Conservation (phyloP, 2,113 vertebrate species). For the Pelmatolapia mariae region DNA sequence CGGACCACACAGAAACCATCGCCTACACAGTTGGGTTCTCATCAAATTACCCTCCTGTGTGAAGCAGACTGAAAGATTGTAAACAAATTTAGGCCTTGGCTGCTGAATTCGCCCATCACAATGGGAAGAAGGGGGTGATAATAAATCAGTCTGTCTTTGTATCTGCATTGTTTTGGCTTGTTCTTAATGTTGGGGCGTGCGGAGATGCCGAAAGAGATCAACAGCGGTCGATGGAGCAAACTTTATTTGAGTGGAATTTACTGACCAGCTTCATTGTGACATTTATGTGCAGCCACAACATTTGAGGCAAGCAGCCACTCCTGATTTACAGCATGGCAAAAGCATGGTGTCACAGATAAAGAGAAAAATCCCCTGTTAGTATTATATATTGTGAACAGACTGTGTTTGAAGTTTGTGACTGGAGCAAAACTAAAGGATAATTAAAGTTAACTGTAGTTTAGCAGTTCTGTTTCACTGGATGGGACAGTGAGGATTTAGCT, state of each 20-base stretch:
- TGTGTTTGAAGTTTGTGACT: not conserved
- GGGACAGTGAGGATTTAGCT: not conserved
- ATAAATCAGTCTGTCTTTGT: not conserved
- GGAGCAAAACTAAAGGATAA: not conserved
- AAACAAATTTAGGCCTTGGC: not conserved
- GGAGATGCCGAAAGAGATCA: not conserved
- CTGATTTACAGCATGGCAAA: not conserved
- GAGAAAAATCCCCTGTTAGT: not conserved
- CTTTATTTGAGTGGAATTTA: not conserved
- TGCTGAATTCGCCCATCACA: not conserved
- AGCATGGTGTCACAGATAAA: not conserved
- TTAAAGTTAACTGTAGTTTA: not conserved
- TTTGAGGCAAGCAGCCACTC: not conserved
- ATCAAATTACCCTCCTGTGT: not conserved
- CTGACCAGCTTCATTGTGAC: not conserved
- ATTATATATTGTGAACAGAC: not conserved
- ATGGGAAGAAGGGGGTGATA: not conserved
- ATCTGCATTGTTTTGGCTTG: not conserved
- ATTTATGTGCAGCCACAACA: not conserved
- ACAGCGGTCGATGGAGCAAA: not conserved
- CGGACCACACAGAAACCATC: slow-evolving; percentile 6
- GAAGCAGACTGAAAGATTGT: not conserved
- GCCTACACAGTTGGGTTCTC: not conserved
- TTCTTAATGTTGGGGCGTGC: not conserved
- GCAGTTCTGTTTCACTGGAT: not conserved